These are phyloP conservation scores for Prunella himalayana DNA, from an alignment of 2,113 vertebrate species.

Conservation along the genomic window DNA sequence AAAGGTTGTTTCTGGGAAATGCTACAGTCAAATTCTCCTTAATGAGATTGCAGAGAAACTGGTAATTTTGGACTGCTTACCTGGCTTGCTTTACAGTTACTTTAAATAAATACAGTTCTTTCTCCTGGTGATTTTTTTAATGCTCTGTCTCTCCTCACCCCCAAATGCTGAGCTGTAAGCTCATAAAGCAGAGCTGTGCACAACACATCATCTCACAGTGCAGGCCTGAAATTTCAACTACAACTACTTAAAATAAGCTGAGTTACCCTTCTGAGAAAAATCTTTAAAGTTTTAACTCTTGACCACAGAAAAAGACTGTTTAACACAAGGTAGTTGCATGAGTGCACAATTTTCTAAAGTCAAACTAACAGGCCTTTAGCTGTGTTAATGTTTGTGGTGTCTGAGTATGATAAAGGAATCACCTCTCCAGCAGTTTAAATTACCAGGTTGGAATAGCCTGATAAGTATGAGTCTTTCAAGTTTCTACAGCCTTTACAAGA, in stretches of 20 bases:
- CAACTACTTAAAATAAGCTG: background rate
- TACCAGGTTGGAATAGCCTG: background rate
- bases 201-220: background rate
- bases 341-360: background rate
- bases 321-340: background rate
- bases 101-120: background rate
- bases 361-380: background rate
- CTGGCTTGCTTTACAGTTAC: background rate
- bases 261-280: background rate
- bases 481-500: background rate
- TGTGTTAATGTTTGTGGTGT: background rate
- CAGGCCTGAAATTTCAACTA: background rate
- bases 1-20: background rate
- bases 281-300: background rate
- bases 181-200: background rate
- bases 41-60: background rate
- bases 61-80: background rate
- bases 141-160: background rate
- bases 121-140: background rate
- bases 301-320: background rate
- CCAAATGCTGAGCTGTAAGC: rapidly evolving
- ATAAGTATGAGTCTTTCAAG: background rate
- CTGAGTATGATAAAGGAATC: background rate
- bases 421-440: background rate
- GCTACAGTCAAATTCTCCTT: background rate